Conservation (phyloP, 2,888 invertebrate genomes). For the Volucella bombylans region DNA sequence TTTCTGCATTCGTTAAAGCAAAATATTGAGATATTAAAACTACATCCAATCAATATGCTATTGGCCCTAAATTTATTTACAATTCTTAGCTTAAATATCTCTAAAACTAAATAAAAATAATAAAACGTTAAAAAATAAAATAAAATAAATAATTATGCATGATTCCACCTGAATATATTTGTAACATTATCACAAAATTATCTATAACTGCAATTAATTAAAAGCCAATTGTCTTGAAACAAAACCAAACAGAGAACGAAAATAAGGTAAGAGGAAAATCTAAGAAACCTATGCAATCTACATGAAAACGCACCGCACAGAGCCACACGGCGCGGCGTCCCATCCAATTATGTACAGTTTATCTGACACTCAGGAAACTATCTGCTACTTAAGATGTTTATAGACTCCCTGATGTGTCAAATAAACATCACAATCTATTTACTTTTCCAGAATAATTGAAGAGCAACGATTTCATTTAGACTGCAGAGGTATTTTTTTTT, state of each 20-base stretch:
- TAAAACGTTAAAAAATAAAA: background rate
- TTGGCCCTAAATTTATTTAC: constrained; percentile 39
- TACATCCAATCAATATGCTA: no score
- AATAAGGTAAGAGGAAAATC: constrained; percentile 37
- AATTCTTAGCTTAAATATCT: constrained; percentile 7
- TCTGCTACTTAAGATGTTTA: constrained; percentile 37
- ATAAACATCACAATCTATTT: constrained; percentile 21
- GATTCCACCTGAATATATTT: constrained; percentile 75
- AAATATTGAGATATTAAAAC: no score
- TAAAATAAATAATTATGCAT: constrained; percentile 66
- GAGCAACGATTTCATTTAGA: constrained; percentile 54
- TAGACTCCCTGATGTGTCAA: constrained; percentile 4
- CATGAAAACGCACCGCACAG: constrained; percentile 44
- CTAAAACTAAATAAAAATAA: constrained; percentile 5
- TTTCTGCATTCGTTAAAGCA: no score
- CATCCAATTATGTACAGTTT: background rate
- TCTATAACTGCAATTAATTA: constrained; percentile 68
- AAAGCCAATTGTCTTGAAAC: constrained; percentile 70
- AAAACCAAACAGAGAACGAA: constrained; percentile 65
- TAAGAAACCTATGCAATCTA: constrained; percentile 70
- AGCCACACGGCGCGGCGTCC: background rate
- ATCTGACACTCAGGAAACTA: constrained; percentile 11
- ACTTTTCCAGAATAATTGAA: background rate
- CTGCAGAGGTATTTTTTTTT: constrained; percentile 59
- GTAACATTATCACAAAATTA: constrained; percentile 73